phyloP scores from a whole-genome alignment of 2,113 vertebrate genomes.

The Muntiacus reevesi region DNA sequence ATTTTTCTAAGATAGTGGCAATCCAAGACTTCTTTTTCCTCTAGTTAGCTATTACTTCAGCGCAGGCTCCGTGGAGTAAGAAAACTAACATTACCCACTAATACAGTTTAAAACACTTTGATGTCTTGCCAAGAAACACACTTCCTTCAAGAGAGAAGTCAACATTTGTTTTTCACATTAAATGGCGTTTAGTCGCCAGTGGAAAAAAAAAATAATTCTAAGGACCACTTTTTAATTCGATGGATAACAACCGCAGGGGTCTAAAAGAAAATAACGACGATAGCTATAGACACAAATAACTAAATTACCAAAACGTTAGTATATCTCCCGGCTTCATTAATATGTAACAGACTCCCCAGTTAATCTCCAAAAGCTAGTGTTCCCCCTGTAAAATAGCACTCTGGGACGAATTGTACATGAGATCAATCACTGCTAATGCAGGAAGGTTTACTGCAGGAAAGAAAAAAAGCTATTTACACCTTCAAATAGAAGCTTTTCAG shows the following conservation, averaged over 20 bases:
- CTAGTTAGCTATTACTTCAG: constrained; percentile 41
- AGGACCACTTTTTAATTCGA: constrained; percentile 89
- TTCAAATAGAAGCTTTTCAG: constrained; percentile 91
- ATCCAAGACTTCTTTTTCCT: not conserved
- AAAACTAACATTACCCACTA: constrained; percentile 80
- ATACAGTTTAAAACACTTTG: constrained; percentile 83
- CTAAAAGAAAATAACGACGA: constrained; percentile 86
- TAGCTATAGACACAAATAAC: constrained; percentile 89
- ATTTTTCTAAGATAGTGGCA: not conserved
- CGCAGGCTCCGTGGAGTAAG: constrained; percentile 61
- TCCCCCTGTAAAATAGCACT: constrained; percentile 90
- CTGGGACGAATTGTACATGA: constrained; percentile 90
- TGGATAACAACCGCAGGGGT: constrained; percentile 88
- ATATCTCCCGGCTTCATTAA: constrained; percentile 89
- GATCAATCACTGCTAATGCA: constrained; percentile 91
- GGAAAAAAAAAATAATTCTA: constrained; percentile 84
- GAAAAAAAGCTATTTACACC: constrained; percentile 86
- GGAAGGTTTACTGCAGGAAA: constrained; percentile 86
- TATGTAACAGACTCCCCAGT: constrained; percentile 89
- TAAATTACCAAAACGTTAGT: constrained; percentile 91
- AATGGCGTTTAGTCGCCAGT: constrained; percentile 86
- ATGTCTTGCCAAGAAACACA: constrained; percentile 84
- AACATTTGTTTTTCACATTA: constrained; percentile 92
- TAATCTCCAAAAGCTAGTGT: constrained; percentile 91
- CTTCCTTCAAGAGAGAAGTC: constrained; percentile 87